Percentiles rank a stretch among this genome's conserved stretches.
phyloP scores from a whole-genome alignment of 2,888 invertebrate species.

The Cheilosia variabilis region DNA sequence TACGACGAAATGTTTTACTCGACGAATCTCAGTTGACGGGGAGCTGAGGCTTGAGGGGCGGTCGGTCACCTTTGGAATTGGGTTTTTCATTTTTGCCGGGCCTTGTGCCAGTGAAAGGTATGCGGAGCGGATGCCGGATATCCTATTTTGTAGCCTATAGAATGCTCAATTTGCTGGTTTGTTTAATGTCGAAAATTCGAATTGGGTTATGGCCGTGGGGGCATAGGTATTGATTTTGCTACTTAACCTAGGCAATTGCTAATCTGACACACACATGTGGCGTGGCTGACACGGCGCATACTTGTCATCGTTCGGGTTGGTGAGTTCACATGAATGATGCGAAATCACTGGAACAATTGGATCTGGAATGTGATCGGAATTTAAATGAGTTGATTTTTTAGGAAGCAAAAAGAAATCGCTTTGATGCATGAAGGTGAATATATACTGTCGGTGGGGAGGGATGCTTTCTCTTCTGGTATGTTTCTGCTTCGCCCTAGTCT shows the following conservation, averaged over 20 bases:
- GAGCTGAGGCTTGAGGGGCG: neutral
- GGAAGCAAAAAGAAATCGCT: neutral
- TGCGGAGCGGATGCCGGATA: slow-evolving; percentile 16
- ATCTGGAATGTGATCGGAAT: slow-evolving; percentile 54
- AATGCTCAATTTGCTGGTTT: slow-evolving; percentile 53
- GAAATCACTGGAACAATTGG: slow-evolving; percentile 73
- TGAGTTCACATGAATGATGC: slow-evolving; percentile 58
- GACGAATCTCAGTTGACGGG: neutral
- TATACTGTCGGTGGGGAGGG: neutral
- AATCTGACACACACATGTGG: slow-evolving; percentile 34
- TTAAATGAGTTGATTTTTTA: slow-evolving; percentile 54
- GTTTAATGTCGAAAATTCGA: slow-evolving; percentile 33
- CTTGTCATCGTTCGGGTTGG: slow-evolving; percentile 18
- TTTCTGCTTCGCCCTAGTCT: neutral
- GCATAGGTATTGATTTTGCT: slow-evolving; percentile 36
- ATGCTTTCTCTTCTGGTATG: neutral
- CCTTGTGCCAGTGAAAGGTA: slow-evolving; percentile 6
- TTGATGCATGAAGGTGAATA: slow-evolving; percentile 13
- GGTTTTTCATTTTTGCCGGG: slow-evolving; percentile 13
- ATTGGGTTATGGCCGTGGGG: neutral
- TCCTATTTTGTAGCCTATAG: slow-evolving; percentile 21
- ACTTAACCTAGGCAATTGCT: slow-evolving; percentile 39
- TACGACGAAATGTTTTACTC: neutral
- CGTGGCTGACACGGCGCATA: slow-evolving; percentile 9
- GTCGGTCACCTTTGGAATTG: neutral